Base-by-base conservation (phyloP, 2,113 vertebrate species). In the Lepisosteus osseus region DNA sequence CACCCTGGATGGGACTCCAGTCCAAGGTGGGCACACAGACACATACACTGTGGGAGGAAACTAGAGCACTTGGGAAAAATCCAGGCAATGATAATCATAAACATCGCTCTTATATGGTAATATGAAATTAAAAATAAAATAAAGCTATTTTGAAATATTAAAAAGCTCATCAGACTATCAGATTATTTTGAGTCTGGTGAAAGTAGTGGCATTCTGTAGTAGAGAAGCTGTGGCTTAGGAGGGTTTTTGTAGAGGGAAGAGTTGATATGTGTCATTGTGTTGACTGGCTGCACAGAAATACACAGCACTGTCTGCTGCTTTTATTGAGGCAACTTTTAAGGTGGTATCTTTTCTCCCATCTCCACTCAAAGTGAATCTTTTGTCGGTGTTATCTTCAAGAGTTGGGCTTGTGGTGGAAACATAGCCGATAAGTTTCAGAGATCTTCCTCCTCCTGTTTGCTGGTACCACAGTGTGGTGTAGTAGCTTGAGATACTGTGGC, bases 221-320 rank as follows among this genome's bases (percentile, higher is more conserved):
- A 29, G 29, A 29, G 29, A 29, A 29, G 29, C 29, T 29, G 2
- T 29, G 29, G 29, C 29, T 29, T 29, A 29, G 29, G 29, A 29
- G 45, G 70, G 69, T 71, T 88, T 89, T 82, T 80, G 61, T 75
- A 80, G 45, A 73, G 41, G 72, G 15, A 5, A 2, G 59, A 69
- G 43, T 14, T 41, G 66, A 73, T 73, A 71, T 84, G 77, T 70
- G 82, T 78, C 83, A 88, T 78, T 73, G 86, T 89, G 86, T 13
- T 1, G 76, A 65, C 78, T 87, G 8, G 71, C 86, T 72, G 88
- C 87, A 3, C 87, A 91, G 79, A 84, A 90, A 77, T 86, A 90
- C 70, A 86, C 71, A 75, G 85, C 86, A 1, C 84, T 80, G 68
- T 88, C 76, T 80, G 77, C 69, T 3, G 68, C 41, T 6, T 0